Base-by-base conservation (phyloP, 2,113 vertebrate species). In the Rhynchomys soricoides region DNA sequence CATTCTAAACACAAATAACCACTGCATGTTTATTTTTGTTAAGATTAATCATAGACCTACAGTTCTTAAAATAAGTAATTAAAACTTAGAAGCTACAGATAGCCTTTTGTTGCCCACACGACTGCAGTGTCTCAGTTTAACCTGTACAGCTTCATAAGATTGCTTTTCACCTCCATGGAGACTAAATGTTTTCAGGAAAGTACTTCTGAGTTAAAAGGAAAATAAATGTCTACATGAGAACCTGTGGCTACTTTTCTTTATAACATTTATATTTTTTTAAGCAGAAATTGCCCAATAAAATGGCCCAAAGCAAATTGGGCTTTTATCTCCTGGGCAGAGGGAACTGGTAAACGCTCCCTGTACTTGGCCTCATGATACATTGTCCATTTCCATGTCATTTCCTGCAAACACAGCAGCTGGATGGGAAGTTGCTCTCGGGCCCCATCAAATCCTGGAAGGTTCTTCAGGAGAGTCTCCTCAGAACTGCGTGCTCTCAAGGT, bases 261-360 rank as follows among this genome's bases (percentile, higher is more conserved):
- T n/a, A 89, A 40, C 62, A 97, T 81, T 79, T 82, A 88, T 97
- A 91, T 96, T 94, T 95, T 68, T 89, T 89, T 90, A 24, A 82
- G 64, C 15, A 79, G 43, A 92, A 77, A 86, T 68, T 93, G 22
- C 13, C 66, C 86, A 83, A 29, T 90, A 93, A 94, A 89, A 89
- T 59, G 82, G 7, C 57, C 94, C 55, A 88, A 78, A 86, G 90
- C 50, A 95, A 88, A 96, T 52, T 52, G 81, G 29, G 4, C 34
- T 94, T 92, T 96, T 92, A 95, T 94, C 91, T 90, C 66, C 91
- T 29, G 57, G 62, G 90, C 90, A 70, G 5, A 74, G 37, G 8
- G 52, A 73, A 94, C 68, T 40, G 45, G 11, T 93, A 78, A 88
- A 96, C 83, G 21, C 50, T 62, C 74, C 50, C 86, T 93, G 78